Conservation (phyloP, 1,140 invertebrate species). For the Pristionchus pacificus region DNA sequence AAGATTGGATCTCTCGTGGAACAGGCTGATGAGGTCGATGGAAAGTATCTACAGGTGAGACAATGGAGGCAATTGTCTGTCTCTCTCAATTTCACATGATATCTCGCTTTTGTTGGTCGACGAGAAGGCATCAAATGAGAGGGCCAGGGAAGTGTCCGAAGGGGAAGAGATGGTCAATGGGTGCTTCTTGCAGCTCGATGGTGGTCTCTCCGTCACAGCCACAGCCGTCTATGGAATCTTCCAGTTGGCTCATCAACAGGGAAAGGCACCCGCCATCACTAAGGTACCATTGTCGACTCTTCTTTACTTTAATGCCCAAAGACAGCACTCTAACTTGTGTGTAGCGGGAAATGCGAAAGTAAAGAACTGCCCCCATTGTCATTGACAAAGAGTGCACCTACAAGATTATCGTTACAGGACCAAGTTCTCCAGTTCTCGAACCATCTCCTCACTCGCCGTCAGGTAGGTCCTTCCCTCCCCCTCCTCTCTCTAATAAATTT, state of each 20-base stretch:
- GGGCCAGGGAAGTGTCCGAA: no score
- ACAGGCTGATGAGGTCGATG: constrained; percentile 90
- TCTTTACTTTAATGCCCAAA: no score
- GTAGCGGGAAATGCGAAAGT: no score
- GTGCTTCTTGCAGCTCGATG: background rate
- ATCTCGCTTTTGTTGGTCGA: no score
- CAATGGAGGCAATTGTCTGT: background rate
- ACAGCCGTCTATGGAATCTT: background rate
- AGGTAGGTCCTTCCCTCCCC: no score
- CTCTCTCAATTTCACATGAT: no score
- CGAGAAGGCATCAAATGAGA: no score
- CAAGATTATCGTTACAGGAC: background rate
- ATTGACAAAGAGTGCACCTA: background rate
- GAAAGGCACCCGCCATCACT: background rate
- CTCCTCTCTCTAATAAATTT: no score
- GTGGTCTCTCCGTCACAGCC: background rate
- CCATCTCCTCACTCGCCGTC: background rate
- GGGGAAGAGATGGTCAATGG: no score
- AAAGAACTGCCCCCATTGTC: no score
- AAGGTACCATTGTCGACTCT: background rate
- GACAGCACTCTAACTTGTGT: no score
- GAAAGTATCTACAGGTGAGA: constrained; percentile 66
- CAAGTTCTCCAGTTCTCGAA: background rate
- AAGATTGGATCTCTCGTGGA: constrained; percentile 83
- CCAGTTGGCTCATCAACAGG: background rate